Evolutionary conservation across 2,888 invertebrate species (phyloP), one percentile per base, ranked within the genome.

Genomic region (Pardosa pseudoannulata): DNA sequence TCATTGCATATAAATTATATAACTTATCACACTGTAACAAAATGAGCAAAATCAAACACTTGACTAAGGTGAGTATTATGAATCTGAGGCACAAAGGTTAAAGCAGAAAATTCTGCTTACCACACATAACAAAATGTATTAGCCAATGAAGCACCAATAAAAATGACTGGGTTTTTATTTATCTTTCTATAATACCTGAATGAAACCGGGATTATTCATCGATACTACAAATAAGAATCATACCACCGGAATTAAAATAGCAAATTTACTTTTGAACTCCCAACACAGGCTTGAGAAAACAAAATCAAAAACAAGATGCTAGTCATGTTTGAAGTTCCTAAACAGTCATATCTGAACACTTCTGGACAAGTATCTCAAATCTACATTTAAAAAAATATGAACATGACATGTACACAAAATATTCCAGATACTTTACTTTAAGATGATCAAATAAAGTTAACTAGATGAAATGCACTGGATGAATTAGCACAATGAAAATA

Each of bases 361-460:
- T 71, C 78, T 85, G 83, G 78, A 68, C 73, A 85, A 78, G 79
- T 79, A 79, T 85, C 78, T 85, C 78, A 68, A 71, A 64, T 85
- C 67, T 79, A 76, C 46, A 50, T 32, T 76, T 76, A 76, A 83
- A 83, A 81, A 82, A 83, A 83, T 76, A 83, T 76, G 31, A 76
- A 76, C 64, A 76, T 41, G 79, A 70, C 39, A 70, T 67, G 31
- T 79, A 79, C 62, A 82, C 68, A 82, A 83, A 83, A 83, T 83
- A 83, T 83, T 72, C 71, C 71, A 76, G 70, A 70, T 80, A 73
- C 50, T 73, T 80, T 65, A 23, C 65, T 62, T 41, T 31, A 80
- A 31, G 65, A 65, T 67, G 46, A 62, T 27, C 27, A 80, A 80
- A 73, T 56, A 74, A 68, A 80, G 23, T 56, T 11, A 56, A 56